phyloP scores from a whole-genome alignment of 2,113 vertebrate genomes.

The Lepus americanus region DNA sequence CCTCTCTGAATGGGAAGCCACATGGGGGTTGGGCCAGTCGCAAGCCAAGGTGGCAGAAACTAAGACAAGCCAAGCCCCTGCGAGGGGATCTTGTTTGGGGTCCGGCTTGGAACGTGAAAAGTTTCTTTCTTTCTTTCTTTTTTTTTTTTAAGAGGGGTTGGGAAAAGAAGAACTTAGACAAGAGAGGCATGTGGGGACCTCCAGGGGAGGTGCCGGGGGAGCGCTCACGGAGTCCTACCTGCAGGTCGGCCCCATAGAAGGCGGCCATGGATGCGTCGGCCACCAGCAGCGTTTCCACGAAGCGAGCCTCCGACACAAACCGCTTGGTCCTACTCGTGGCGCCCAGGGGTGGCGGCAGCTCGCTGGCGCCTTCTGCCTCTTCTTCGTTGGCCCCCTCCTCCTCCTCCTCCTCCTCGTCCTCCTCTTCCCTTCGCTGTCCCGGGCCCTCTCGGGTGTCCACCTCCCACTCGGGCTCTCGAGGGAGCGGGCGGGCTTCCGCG shows the following conservation, averaged over 20 bases:
- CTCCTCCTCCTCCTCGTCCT: not conserved
- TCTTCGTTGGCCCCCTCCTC: not conserved
- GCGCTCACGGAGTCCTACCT: constrained; percentile 87
- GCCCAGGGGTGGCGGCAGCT: not conserved
- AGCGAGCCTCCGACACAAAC: constrained; percentile 93
- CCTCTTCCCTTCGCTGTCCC: not conserved
- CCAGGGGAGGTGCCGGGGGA: not conserved
- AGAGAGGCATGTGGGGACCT: not conserved
- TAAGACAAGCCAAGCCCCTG: not conserved
- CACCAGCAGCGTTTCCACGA: constrained; percentile 94
- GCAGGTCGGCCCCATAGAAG: constrained; percentile 93
- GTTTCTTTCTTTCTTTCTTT: no score
- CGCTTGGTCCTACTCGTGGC: constrained; percentile 84
- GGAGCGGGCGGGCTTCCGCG: not conserved
- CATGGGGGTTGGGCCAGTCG: not conserved
- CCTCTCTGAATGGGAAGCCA: not conserved
- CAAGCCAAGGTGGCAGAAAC: not conserved
- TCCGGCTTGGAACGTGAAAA: no score
- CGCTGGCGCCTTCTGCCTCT: not conserved
- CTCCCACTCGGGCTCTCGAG: not conserved
- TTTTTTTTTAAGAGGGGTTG: not conserved
- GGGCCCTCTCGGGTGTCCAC: not conserved
- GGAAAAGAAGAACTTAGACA: not conserved
- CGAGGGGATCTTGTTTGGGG: not conserved
- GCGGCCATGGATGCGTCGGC: constrained; percentile 92